Conservation (phyloP, 2,797 vertebrate genomes). For the Apodemus agrarius region DNA sequence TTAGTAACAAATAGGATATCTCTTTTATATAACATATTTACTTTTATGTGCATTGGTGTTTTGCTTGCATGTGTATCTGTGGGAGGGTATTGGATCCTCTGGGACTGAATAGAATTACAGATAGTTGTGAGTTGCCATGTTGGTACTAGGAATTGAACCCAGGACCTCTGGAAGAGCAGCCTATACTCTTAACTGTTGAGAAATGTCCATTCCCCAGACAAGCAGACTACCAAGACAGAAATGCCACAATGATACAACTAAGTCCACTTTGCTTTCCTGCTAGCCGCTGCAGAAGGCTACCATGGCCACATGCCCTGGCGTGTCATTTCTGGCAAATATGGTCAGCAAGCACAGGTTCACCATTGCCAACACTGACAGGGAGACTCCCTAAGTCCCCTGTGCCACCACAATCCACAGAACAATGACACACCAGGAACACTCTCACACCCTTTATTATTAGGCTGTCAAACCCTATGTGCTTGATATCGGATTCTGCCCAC, state of each 20-base stretch:
- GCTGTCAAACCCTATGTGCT: not conserved
- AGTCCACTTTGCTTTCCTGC: not conserved
- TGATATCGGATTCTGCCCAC: not conserved
- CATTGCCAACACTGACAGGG: no score
- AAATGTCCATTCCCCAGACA: not conserved
- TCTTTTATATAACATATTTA: not conserved
- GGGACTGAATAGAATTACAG: not conserved
- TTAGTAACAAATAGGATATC: not conserved
- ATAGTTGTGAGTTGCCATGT: not conserved
- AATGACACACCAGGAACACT: not conserved
- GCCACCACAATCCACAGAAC: no score
- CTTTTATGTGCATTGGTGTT: not conserved
- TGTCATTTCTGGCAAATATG: not conserved
- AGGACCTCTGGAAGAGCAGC: not conserved
- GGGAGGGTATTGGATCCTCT: not conserved
- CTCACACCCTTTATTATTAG: not conserved
- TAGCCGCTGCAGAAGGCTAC: not conserved
- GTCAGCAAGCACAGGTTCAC: not conserved
- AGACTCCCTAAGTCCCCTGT: not conserved
- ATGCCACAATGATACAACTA: not conserved
- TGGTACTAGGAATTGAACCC: not conserved
- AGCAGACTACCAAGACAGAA: not conserved
- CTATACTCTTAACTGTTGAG: not conserved
- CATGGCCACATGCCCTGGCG: no score
- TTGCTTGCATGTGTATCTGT: not conserved